These are phyloP conservation scores for Ctenosaura bakeri DNA, from an alignment of 2,797 vertebrate genomes.

Conservation along the genomic window DNA sequence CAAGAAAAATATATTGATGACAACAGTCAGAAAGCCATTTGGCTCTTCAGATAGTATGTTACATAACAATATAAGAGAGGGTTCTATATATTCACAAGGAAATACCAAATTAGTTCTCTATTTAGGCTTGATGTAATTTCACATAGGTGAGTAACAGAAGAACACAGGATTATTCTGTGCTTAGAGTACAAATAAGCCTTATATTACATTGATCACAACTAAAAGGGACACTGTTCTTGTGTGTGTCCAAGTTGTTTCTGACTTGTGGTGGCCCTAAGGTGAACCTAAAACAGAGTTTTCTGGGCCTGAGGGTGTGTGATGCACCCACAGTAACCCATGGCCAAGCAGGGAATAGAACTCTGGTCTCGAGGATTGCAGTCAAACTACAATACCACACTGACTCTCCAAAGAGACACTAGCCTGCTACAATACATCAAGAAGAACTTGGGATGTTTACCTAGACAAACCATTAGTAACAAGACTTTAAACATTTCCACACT, in stretches of 20 bases:
- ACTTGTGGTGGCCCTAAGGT: too few relatives aligned
- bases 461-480: background rate
- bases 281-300: too few relatives aligned
- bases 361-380: too few relatives aligned
- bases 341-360: too few relatives aligned
- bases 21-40: slow-evolving; percentile 19
- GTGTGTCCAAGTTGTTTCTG: too few relatives aligned
- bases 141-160: background rate
- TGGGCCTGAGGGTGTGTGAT: too few relatives aligned
- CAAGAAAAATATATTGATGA: slow-evolving; percentile 26
- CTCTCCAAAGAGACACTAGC: too few relatives aligned
- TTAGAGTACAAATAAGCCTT: background rate
- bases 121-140: background rate
- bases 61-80: background rate
- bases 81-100: background rate
- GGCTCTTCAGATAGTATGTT: background rate
- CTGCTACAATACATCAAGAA: slow-evolving; percentile 10
- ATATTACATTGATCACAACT: background rate
- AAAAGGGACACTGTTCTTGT: background rate
- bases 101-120: background rate
- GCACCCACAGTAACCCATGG: too few relatives aligned
- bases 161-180: background rate
- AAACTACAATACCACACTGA: too few relatives aligned
- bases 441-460: background rate
- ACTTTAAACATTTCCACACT: too few relatives aligned